phyloP scores from a whole-genome alignment of 2,888 invertebrate genomes.

The Camponotus fellah region DNA sequence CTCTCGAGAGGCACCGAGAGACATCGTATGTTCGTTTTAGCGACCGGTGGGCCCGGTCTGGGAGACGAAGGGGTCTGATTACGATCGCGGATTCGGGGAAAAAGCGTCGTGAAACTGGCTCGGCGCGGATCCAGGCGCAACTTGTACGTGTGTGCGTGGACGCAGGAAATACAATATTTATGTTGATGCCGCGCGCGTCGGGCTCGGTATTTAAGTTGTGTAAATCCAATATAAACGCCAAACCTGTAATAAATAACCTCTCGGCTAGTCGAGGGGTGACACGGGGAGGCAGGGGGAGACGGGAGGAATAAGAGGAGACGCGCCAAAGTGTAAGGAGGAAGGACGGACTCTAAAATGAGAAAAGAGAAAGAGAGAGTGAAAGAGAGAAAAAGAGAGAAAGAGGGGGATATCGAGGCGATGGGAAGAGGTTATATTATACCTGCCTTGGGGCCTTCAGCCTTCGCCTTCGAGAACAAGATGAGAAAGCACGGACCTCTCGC shows the following conservation, averaged over 20 bases:
- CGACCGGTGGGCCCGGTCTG: constrained; percentile 21
- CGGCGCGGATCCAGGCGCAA: constrained; percentile 53
- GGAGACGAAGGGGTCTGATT: constrained; percentile 54
- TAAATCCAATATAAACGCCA: constrained; percentile 85
- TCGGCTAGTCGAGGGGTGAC: constrained; percentile 75
- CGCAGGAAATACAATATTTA: constrained; percentile 83
- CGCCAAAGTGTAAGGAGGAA: constrained; percentile 52
- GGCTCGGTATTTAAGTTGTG: constrained; percentile 85
- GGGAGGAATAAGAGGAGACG: constrained; percentile 52
- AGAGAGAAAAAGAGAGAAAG: not conserved
- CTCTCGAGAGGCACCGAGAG: constrained; percentile 38
- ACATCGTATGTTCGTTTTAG: constrained; percentile 57
- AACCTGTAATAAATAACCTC: constrained; percentile 85
- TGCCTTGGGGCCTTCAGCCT: constrained; percentile 81
- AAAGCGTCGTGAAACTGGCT: constrained; percentile 60
- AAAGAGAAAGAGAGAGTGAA: constrained; percentile 30
- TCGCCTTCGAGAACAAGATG: constrained; percentile 83
- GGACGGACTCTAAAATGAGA: constrained; percentile 42
- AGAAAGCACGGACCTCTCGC: constrained; percentile 76
- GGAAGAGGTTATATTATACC: constrained; percentile 83
- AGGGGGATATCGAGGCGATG: constrained; percentile 52
- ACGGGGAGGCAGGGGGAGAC: constrained; percentile 53
- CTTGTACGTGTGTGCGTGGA: constrained; percentile 35
- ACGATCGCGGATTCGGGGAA: constrained; percentile 69
- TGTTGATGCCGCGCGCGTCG: constrained; percentile 81